Evolutionary conservation across 64 coral and sea anemone genomes (phyloP).

Genomic region (Montipora foliosa): DNA sequence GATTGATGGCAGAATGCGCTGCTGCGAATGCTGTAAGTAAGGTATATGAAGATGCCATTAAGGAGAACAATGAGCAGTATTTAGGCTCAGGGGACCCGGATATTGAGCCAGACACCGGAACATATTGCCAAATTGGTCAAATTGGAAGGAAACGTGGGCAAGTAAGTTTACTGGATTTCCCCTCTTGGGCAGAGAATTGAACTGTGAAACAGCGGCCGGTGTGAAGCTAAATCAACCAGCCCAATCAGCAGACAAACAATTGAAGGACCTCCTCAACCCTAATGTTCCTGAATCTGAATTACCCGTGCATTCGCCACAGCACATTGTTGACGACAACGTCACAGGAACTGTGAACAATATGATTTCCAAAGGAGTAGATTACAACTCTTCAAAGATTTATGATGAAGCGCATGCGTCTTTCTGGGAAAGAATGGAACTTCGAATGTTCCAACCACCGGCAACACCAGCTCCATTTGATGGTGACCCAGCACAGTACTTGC

Average conservation of each 20-base stretch:
- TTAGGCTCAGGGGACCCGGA: constrained; percentile 72
- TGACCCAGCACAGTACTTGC: constrained; percentile 28
- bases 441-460: constrained; percentile 63
- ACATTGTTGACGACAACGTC: too few relatives aligned
- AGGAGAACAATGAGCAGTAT: background rate
- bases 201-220: too few relatives aligned
- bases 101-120: background rate
- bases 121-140: too few relatives aligned
- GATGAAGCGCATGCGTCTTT: background rate
- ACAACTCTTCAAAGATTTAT: background rate
- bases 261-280: background rate
- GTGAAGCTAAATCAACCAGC: background rate
- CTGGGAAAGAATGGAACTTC: constrained; percentile 66
- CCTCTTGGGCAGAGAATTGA: background rate
- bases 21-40: background rate
- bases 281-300: too few relatives aligned
- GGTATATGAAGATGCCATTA: constrained; percentile 50
- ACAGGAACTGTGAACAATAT: too few relatives aligned
- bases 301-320: background rate
- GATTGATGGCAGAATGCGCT: too few relatives aligned
- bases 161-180: background rate
- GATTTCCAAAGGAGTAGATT: background rate
- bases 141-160: background rate
- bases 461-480: too few relatives aligned
- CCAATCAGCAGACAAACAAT: background rate